Conservation (phyloP, 2,888 invertebrate species). For the Xestia c-nigrum region DNA sequence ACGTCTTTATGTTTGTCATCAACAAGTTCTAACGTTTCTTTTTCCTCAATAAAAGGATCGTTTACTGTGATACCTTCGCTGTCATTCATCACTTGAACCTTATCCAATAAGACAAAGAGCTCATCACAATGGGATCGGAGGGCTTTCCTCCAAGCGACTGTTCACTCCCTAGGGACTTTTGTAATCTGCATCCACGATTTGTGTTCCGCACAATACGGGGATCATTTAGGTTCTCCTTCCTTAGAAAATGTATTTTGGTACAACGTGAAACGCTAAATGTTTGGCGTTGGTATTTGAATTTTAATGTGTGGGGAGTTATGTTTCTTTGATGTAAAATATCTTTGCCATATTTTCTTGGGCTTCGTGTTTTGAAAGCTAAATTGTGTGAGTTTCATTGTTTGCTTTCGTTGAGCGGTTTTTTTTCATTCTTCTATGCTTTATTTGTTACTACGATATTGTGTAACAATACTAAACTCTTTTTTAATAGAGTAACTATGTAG, state of each 20-base stretch:
- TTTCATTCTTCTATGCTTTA: background rate
- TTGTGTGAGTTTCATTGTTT: slow-evolving; percentile 25
- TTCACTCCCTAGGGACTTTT: slow-evolving; percentile 68
- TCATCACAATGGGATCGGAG: slow-evolving; percentile 68
- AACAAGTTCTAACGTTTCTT: slow-evolving; percentile 67
- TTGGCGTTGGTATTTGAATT: slow-evolving; percentile 56
- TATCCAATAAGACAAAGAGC: slow-evolving; percentile 73
- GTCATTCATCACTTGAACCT: slow-evolving; percentile 69
- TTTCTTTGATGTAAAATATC: slow-evolving; percentile 39
- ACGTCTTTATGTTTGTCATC: slow-evolving; percentile 67
- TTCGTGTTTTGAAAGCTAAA: slow-evolving; percentile 36
- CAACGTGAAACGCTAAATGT: slow-evolving; percentile 59
- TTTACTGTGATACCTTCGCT: slow-evolving; percentile 66
- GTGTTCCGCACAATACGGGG: slow-evolving; percentile 68
- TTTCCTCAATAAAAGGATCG: slow-evolving; percentile 69
- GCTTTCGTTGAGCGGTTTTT: background rate
- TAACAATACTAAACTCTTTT: background rate
- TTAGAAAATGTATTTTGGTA: slow-evolving; percentile 64
- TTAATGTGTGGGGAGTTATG: slow-evolving; percentile 42
- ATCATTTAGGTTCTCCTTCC: slow-evolving; percentile 66
- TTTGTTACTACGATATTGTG: background rate
- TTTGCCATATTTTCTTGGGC: slow-evolving; percentile 20
- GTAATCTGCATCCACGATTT: slow-evolving; percentile 74
- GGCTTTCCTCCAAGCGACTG: slow-evolving; percentile 67
- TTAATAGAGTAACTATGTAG: slow-evolving; percentile 7